Conservation (phyloP, 2,113 vertebrate species). For the Loxodonta africana region DNA sequence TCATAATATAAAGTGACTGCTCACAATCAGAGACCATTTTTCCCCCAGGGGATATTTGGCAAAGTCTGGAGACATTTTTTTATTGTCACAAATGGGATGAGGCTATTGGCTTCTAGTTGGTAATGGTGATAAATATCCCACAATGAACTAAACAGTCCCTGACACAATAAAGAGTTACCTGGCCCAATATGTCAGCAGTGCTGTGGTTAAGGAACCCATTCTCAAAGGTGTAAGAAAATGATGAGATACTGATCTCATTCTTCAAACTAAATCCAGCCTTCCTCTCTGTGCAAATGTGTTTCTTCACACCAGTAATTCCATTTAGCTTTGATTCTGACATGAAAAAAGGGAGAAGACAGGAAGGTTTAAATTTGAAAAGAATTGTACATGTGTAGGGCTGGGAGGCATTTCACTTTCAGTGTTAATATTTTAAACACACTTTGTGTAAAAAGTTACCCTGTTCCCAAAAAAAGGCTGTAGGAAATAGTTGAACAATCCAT, state of each 20-base stretch:
- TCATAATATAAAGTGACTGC: not conserved
- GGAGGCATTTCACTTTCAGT: not conserved
- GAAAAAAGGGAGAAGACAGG: not conserved
- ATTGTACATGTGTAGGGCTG: not conserved
- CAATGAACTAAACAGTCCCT: not conserved
- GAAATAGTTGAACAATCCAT: not conserved
- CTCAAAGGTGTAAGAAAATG: not conserved
- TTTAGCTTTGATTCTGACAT: not conserved
- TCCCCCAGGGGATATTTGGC: not conserved
- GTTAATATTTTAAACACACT: not conserved
- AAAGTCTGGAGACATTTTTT: not conserved
- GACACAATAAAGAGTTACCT: not conserved
- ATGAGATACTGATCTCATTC: not conserved
- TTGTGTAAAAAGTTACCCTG: not conserved
- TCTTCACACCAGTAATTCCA: not conserved
- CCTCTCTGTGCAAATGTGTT: not conserved
- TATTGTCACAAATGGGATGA: not conserved
- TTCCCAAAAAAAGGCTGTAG: not conserved
- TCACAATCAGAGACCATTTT: not conserved
- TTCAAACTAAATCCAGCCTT: not conserved
- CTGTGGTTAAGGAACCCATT: not conserved
- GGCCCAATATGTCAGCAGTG: not conserved
- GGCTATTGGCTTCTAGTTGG: not conserved
- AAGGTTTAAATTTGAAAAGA: not conserved
- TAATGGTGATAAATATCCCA: not conserved